Conservation (phyloP, 2,797 vertebrate species). For the Pseudotriccus pelzelni region DNA sequence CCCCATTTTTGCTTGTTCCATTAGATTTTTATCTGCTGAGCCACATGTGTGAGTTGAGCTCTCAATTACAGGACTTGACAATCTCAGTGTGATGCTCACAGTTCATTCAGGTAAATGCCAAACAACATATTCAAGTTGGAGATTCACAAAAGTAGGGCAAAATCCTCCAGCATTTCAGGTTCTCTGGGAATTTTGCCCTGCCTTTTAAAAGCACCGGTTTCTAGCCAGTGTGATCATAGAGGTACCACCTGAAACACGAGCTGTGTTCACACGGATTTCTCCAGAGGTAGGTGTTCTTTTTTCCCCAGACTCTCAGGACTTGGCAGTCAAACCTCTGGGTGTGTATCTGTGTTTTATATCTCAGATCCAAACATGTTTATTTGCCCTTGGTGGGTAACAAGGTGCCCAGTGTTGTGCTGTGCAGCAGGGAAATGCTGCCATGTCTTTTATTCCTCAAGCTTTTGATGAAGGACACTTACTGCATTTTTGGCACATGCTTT, state of each 20-base stretch:
- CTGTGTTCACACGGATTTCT: fast-evolving
- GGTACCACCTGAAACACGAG: not conserved
- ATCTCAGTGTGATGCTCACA: not conserved
- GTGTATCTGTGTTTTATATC: not conserved
- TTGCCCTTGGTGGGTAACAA: not conserved
- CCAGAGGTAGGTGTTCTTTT: not conserved
- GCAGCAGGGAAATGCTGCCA: not conserved
- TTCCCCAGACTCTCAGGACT: not conserved
- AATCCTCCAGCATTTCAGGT: not conserved
- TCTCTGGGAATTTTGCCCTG: not conserved
- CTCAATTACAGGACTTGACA: not conserved
- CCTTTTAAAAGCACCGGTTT: not conserved
- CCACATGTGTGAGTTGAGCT: not conserved
- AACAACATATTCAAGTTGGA: not conserved
- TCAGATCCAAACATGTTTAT: not conserved
- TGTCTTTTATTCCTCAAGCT: not conserved
- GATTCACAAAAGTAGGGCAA: not conserved
- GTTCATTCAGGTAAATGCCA: not conserved
- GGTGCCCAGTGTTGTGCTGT: not conserved
- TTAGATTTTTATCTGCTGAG: not conserved
- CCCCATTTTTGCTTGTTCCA: fast-evolving
- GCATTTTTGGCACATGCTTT: not conserved
- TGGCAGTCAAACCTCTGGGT: fast-evolving
- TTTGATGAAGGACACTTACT: not conserved
- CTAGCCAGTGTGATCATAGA: not conserved